Evolutionary conservation across 2,113 vertebrate species (phyloP), one percentile per base, ranked within the genome.

Genomic region (Laticauda colubrina): DNA sequence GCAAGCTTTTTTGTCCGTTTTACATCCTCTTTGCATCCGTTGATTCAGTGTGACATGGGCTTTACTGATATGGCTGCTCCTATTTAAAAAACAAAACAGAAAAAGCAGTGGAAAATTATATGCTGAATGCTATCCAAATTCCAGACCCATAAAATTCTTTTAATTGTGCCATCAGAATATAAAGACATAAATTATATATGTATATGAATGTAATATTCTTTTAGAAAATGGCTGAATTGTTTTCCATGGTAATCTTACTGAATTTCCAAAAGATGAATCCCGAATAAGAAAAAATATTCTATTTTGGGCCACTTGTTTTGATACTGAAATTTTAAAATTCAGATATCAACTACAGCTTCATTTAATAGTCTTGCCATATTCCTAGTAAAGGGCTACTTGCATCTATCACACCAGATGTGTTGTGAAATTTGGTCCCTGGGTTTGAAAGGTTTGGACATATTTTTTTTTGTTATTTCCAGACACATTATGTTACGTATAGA

Each of bases 101-200:
- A 57, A 43, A 89, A 51, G 3, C 54, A 20, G 20, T 26, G 1
- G 85, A 43, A 56, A 93, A 93, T 48, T 75, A 85, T 64, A 64
- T 51, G 39, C 75, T 85, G 54, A 69, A 85, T 23, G 10, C 24
- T 10, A 89, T 92, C 91, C 64, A 89, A 54, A 89, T 81, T 89
- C 51, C 53, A 57, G 24, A 88, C 64, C 54, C 56, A 57, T 57
- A 43, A 75, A 89, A 5, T 92, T 61, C 1, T 92, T 61, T 43
- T 53, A 55, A 45, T n/a, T 45, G 48, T 21, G 23, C 54, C 34
- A 12, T 91, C 10, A 29, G 3, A 56, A 5, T 56, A 48, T 39
- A 92, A 29, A 45, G 20, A 21, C 34, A 29, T 92, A 26, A 89
- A 89, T 92, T 34, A 57, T 57, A 93, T 86, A 90, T 53, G 34